These are phyloP conservation scores for Apodemus agrarius DNA, from an alignment of 2,797 vertebrate species.

Conservation along the genomic window DNA sequence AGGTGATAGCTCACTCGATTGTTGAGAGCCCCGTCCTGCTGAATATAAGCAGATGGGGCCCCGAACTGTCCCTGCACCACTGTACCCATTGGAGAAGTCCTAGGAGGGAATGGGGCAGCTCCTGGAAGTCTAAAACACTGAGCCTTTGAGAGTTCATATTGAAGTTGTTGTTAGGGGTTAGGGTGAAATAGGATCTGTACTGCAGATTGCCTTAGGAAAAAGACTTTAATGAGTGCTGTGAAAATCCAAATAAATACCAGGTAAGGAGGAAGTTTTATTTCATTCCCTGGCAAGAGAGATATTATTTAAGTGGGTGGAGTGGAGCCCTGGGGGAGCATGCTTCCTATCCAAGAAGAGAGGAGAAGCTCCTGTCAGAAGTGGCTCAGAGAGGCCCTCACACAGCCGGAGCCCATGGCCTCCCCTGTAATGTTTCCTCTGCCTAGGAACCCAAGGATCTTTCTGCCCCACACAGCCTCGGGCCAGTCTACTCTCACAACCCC, in stretches of 20 bases:
- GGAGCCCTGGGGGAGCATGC: not conserved
- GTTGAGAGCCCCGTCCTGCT: no score
- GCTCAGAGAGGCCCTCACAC: not conserved
- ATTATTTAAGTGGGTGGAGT: slow-evolving; percentile 53
- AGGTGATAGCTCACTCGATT: not conserved
- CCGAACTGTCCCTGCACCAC: not conserved
- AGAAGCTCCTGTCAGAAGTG: not conserved
- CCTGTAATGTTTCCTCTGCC: not conserved
- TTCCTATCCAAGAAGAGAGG: not conserved
- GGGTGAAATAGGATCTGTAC: not conserved
- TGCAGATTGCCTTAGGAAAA: slow-evolving; percentile 40
- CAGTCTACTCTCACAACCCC: not conserved
- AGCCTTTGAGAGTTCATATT: not conserved
- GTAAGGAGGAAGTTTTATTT: slow-evolving; percentile 55
- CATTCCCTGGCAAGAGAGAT: slow-evolving; percentile 36
- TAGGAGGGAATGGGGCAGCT: not conserved
- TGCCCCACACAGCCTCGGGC: not conserved
- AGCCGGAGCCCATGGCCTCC: not conserved
- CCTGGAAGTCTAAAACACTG: not conserved
- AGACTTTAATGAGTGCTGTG: slow-evolving; percentile 63
- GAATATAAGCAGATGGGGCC: not conserved
- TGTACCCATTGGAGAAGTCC: not conserved
- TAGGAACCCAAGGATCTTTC: rapidly evolving
- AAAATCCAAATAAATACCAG: slow-evolving; percentile 70
- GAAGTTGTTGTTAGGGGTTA: not conserved